Evolutionary conservation across 2,113 vertebrate species (phyloP).

Genomic region (Phalacrocorax aristotelis): DNA sequence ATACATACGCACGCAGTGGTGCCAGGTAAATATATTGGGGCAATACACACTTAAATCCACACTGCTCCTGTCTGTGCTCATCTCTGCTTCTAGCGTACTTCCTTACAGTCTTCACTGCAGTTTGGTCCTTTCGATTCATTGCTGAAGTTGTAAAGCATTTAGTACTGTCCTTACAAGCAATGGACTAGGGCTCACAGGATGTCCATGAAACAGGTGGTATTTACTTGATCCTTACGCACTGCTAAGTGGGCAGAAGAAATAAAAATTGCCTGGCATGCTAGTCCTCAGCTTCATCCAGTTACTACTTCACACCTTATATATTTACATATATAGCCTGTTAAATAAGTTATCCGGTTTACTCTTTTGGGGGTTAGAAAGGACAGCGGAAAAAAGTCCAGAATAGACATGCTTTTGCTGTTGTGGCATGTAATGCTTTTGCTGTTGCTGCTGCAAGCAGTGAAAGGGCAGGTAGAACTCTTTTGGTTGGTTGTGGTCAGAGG

Average conservation of each 20-base stretch:
- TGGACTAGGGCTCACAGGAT: not conserved
- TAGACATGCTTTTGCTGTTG: not conserved
- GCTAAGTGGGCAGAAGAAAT: not conserved
- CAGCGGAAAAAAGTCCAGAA: not conserved
- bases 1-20: rapidly evolving
- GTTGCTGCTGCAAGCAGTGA: not conserved
- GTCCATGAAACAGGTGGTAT: not conserved
- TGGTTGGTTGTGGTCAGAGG: not conserved
- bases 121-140: not conserved
- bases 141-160: not conserved
- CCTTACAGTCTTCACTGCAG: not conserved
- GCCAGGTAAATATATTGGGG: not conserved
- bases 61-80: not conserved
- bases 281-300: not conserved
- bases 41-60: not conserved
- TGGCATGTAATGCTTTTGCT: not conserved
- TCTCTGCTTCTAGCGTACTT: not conserved
- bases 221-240: not conserved
- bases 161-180: not conserved
- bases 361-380: not conserved
- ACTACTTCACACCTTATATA: not conserved
- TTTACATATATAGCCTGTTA: not conserved
- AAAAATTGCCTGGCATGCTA: not conserved
- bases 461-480: not conserved
- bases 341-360: not conserved